Evolutionary conservation across 2,888 invertebrate species (phyloP).

Genomic region (Zonitis immaculata): DNA sequence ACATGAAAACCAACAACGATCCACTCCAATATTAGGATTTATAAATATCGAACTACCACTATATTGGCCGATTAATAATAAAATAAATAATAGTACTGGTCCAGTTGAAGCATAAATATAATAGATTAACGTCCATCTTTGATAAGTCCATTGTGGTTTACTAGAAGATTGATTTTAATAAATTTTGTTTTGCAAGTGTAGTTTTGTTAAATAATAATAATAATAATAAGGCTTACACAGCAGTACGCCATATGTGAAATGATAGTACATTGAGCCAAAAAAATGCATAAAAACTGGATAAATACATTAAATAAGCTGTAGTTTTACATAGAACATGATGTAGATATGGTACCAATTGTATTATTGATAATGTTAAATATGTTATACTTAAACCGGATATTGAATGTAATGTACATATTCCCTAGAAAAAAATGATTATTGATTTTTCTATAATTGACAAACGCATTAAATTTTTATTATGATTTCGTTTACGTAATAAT

Average conservation of each 20-base stretch:
- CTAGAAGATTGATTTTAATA: too few species aligned
- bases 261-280: conserved; percentile 68
- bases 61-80: conserved; percentile 54
- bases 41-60: conserved; percentile 15
- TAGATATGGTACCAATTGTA: conserved; percentile 51
- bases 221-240: conserved; percentile 55
- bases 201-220: too few species aligned
- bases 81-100: conserved; percentile 52
- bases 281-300: conserved; percentile 62
- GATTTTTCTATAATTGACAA: too few species aligned
- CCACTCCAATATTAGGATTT: conserved; percentile 49
- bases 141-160: conserved; percentile 3
- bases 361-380: conserved; percentile 55
- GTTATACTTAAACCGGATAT: conserved; percentile 57
- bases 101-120: conserved; percentile 59
- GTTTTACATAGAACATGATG: conserved; percentile 50
- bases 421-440: conserved; percentile 49
- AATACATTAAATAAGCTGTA: conserved; percentile 44
- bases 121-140: conserved; percentile 52
- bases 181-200: too few species aligned
- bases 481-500: too few species aligned
- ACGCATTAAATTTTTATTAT: too few species aligned
- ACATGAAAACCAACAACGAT: conserved; percentile 64
- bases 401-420: conserved; percentile 60
- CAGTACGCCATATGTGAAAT: conserved; percentile 62